Evolutionary conservation across 2,113 vertebrate species (phyloP), one percentile per base, ranked within the genome.

Genomic region (Apteryx owenii): DNA sequence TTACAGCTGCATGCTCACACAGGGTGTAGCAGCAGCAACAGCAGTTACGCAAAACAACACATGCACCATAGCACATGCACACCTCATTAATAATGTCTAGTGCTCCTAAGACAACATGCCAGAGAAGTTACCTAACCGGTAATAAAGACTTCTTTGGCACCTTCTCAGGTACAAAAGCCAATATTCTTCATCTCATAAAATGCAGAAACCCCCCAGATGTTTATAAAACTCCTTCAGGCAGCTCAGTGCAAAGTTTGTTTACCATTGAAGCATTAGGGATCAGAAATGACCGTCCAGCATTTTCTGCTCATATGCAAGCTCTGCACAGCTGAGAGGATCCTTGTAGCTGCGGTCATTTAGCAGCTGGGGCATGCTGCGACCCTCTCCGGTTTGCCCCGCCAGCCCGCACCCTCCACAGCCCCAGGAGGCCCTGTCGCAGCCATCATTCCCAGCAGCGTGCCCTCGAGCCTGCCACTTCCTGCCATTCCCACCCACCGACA

Each of bases 51-150:
- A 0, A 31, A 88, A 44, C 76, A 93, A 26, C 89, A 88, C 68
- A 42, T n/a, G 66, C 87, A 85, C 58, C 93, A 66, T 19, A 88
- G 85, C 58, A 0, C 79, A 25, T 72, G 31, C 75, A 81, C 95
- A 96, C 90, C 85, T 96, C 96, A 90, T 97, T 83, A 91, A 85
- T 88, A 90, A 77, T 2, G 18, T 40, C 88, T 83, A 64, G 29
- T 83, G 79, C 71, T 95, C 85, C 90, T 69, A 82, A 5, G 0
- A 4, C 93, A 60, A 8, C 26, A 0, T 94, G 95, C 95, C 96
- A 95, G 79, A 95, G 36, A 50, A 95, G 76, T 97, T 97, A 94
- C 95, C 95, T 96, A 97, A 96, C 36, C 82, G 71, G 95, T 50
- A 91, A 94, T 96, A 90, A 96, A 96, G 94, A 28, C 66, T 83